Conservation (phyloP, 1,140 invertebrate species). For the Pogonus chalceus region DNA sequence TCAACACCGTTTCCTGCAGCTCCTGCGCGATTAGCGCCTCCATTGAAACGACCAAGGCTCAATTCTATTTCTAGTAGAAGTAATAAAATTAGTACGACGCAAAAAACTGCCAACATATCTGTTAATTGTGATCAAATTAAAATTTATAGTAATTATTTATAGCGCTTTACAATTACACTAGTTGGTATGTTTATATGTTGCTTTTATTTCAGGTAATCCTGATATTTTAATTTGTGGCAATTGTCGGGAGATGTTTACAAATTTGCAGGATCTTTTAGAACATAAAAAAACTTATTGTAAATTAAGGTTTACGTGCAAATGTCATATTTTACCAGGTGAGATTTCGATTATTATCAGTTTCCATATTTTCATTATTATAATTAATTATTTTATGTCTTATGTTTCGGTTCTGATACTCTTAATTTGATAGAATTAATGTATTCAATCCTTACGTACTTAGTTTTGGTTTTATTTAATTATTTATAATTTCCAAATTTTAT, state of each 20-base stretch:
- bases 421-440: neutral
- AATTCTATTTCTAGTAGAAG: slow-evolving; percentile 28
- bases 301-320: slow-evolving; percentile 67
- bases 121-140: slow-evolving; percentile 32
- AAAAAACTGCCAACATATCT: slow-evolving; percentile 26
- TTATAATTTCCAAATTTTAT: no score
- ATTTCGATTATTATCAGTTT: neutral
- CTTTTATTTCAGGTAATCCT: slow-evolving; percentile 51
- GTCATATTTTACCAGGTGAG: slow-evolving; percentile 32
- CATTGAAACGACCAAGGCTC: slow-evolving; percentile 31
- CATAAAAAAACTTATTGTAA: slow-evolving; percentile 73
- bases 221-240: slow-evolving; percentile 76
- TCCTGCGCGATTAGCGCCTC: slow-evolving; percentile 30
- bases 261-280: slow-evolving; percentile 63
- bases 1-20: slow-evolving; percentile 33
- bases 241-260: slow-evolving; percentile 66
- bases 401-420: neutral
- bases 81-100: slow-evolving; percentile 29
- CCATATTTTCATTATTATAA: neutral
- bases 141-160: slow-evolving; percentile 32
- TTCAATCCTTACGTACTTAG: neutral
- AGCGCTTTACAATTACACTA: no score
- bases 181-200: slow-evolving; percentile 12
- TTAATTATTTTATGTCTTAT: neutral
- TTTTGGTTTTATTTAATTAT: no score